A percentile compares a stretch with the other conserved stretches of the same genome.
These are phyloP conservation scores for Thomomys bottae DNA, from an alignment of 2,113 vertebrate species.

Conservation along the genomic window DNA sequence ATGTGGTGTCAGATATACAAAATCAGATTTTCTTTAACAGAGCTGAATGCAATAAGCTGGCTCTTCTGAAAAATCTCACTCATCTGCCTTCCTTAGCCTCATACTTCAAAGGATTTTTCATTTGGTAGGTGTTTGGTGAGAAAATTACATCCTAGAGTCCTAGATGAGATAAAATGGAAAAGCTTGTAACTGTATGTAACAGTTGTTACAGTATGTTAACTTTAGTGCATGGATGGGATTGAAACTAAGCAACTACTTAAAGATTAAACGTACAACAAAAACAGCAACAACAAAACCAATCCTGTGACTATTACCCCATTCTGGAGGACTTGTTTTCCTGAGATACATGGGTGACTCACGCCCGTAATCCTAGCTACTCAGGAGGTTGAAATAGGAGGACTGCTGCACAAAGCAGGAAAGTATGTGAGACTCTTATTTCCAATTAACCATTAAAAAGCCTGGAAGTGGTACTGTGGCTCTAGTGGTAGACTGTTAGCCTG, in stretches of 20 bases:
- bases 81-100: not conserved
- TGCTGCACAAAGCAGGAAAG: too few species aligned
- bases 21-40: conserved; percentile 36
- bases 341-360: not conserved
- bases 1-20: not conserved
- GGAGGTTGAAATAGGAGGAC: too few species aligned
- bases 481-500: too few species aligned
- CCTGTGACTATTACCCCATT: too few species aligned
- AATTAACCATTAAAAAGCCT: too few species aligned
- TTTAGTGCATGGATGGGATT: too few species aligned
- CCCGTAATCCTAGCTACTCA: too few species aligned
- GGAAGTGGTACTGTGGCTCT: too few species aligned
- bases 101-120: not conserved
- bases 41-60: not conserved
- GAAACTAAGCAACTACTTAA: too few species aligned
- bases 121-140: not conserved
- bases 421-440: too few species aligned
- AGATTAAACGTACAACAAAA: not conserved
- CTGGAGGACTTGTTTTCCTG: not conserved
- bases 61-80: not conserved
- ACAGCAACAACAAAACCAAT: not conserved
- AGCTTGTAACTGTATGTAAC: not conserved
- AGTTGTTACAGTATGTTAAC: too few species aligned
- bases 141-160: not conserved
- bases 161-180: not conserved